Conservation (phyloP, 2,113 vertebrate species). For the Columbina picui region DNA sequence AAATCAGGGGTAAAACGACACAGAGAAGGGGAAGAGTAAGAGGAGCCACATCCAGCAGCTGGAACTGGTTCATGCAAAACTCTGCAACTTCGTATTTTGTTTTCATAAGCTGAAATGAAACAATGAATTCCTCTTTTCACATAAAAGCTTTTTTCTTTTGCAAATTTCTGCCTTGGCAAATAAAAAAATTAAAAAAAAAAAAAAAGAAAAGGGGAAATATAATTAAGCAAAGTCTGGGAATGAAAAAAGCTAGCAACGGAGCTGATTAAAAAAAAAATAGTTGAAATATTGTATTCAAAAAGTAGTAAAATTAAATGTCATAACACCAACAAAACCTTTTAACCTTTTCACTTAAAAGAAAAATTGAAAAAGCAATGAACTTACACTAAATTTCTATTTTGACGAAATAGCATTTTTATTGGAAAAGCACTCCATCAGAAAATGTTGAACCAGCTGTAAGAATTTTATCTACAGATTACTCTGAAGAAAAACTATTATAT, state of each 20-base stretch:
- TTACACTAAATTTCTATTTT: background rate
- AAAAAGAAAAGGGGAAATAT: background rate
- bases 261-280: background rate
- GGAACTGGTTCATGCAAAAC: background rate
- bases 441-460: background rate
- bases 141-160: background rate
- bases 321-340: background rate
- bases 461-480: background rate
- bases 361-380: background rate
- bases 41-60: background rate
- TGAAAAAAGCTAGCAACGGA: background rate
- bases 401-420: background rate
- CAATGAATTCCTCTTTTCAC: background rate
- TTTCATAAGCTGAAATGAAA: background rate
- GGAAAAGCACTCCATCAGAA: background rate
- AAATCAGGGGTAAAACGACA: background rate
- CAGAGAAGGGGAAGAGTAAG: background rate
- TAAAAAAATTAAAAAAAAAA: background rate
- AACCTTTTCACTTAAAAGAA: conserved; percentile 15
- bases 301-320: background rate
- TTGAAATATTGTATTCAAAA: background rate
- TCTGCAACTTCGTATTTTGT: background rate
- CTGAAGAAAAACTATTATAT: background rate
- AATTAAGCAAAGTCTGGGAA: background rate
- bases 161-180: background rate